phyloP scores from a whole-genome alignment of 2,113 vertebrate genomes.

The Laticauda colubrina region DNA sequence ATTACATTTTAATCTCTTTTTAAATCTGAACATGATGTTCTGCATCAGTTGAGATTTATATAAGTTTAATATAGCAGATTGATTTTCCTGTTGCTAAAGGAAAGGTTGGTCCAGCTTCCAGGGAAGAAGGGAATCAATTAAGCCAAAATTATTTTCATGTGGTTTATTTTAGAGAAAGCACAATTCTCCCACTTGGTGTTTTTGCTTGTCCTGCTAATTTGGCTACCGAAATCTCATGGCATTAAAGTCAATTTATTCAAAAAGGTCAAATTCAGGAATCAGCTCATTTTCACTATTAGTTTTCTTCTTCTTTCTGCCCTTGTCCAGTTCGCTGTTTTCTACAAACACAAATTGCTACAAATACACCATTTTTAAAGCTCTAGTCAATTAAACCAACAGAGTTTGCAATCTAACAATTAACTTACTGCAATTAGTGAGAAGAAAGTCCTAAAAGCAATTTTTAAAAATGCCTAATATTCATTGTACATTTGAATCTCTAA shows the following conservation, averaged over 20 bases:
- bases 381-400: background rate
- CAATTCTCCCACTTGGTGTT: background rate
- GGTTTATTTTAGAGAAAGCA: background rate
- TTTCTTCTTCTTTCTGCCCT: background rate
- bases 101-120: background rate
- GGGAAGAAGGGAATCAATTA: background rate
- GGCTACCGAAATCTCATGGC: background rate
- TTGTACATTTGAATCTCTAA: background rate
- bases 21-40: background rate
- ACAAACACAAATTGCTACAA: background rate
- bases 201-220: background rate
- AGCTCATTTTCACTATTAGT: background rate
- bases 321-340: background rate
- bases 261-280: background rate
- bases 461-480: no score
- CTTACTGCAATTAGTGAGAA: background rate
- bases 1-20: background rate
- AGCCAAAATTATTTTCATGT: background rate
- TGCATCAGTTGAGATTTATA: background rate
- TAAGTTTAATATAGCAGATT: background rate
- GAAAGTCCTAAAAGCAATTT: background rate
- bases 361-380: background rate
- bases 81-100: background rate
- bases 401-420: background rate
- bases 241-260: background rate